These are phyloP conservation scores for Anoncus sp. DNA, from an alignment of 2,888 invertebrate genomes.

Conservation along the genomic window DNA sequence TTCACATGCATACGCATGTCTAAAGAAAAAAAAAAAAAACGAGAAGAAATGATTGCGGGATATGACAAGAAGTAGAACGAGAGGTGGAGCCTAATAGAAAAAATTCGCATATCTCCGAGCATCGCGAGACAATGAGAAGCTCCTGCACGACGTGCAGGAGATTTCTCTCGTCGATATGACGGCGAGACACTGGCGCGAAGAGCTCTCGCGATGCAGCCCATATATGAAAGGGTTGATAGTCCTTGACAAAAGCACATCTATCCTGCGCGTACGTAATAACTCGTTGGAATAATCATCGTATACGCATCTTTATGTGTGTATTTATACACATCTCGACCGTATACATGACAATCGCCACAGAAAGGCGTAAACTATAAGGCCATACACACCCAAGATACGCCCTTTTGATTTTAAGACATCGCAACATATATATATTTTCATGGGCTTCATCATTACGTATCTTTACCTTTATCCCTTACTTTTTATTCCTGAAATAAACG, in stretches of 20 bases:
- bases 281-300: conserved; percentile 78
- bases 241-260: conserved; percentile 60
- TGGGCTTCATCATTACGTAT: too few species aligned
- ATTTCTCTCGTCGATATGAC: conserved; percentile 53
- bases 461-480: background rate
- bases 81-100: conserved; percentile 52
- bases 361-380: background rate
- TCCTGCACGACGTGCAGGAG: conserved; percentile 45
- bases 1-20: too few species aligned
- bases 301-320: conserved; percentile 62
- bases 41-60: conserved; percentile 50
- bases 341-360: background rate
- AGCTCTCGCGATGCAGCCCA: conserved; percentile 18
- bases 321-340: conserved; percentile 3
- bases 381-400: background rate
- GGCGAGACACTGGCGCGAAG: conserved; percentile 28
- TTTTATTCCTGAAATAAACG: background rate
- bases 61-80: conserved; percentile 52
- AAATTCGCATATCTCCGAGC: conserved; percentile 49
- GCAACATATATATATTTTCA: background rate
- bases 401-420: background rate
- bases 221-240: conserved; percentile 50
- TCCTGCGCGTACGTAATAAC: conserved; percentile 53
- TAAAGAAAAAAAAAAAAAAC: conserved; percentile 14
- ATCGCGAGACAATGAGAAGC: conserved; percentile 56